Evolutionary conservation across 2,888 invertebrate genomes (phyloP), one percentile per base, ranked within the genome.

Genomic region (Idaea aversata): DNA sequence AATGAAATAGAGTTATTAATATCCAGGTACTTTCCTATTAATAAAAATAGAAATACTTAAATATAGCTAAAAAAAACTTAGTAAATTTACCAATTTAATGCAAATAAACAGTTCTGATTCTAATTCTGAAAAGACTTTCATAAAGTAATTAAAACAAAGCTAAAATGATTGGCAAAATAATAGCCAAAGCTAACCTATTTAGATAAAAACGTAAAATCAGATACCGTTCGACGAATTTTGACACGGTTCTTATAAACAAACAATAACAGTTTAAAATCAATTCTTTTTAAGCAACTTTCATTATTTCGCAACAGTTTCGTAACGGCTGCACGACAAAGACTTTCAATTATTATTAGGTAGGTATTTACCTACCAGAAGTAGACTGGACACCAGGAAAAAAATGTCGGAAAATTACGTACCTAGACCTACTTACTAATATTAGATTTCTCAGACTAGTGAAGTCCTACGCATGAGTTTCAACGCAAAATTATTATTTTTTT

Each of bases 161-260:
- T 47, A 4, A 13, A 47, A 7, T 10, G 13, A 47, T 47, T 47
- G 47, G 47, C 47, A 47, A 47, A 47, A 47, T 47, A 47, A 10
- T 13, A 47, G 47, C 10, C 47, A 47, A 47, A 47, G 10, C 47
- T 10, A 47, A 38, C 3, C 47, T 47, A 47, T 47, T 47, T 36
- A 36, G 36, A 36, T 36, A 47, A 47, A 47, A 47, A 47, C 47
- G 47, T 47, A 47, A 47, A 47, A 7, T 47, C 47, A 47, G 47
- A 47, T 47, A 47, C 47, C 7, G 47, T 47, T 47, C 47, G 47
- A 47, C 2, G 25, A 47, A 47, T 47, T 47, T 47, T 47, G 47
- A 47, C 47, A 47, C 47, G 47, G 47, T 47, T 47, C 47, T 47
- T 47, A 47, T 47, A 47, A 47, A 47, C 47, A 47, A 47, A 47